A percentile compares a stretch with the other conserved stretches of the same genome.
phyloP scores from a whole-genome alignment of 2,113 vertebrate species.

The Apaloderma vittatum region DNA sequence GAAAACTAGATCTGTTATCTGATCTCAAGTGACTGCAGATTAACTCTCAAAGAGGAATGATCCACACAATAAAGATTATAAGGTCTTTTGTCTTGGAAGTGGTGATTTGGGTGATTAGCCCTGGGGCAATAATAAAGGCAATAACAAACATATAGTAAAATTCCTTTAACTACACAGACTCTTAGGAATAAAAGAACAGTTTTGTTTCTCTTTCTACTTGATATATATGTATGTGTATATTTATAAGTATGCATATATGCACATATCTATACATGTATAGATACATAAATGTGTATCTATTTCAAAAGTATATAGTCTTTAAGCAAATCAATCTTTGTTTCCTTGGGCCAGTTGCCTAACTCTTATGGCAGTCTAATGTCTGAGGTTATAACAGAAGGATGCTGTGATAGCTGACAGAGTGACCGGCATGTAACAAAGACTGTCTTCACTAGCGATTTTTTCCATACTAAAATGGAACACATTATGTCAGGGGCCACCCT shows the following conservation, averaged over 20 bases:
- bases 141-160: neutral
- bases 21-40: neutral
- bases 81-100: neutral
- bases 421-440: constrained; percentile 9
- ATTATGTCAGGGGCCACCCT: constrained; percentile 77
- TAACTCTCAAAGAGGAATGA: neutral
- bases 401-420: neutral
- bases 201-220: neutral
- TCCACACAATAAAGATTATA: neutral
- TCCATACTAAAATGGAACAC: constrained; percentile 24
- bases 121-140: neutral
- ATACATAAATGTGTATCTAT: neutral
- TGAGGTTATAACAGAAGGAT: neutral
- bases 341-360: neutral
- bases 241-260: neutral
- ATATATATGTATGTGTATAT: too few relatives aligned
- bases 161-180: neutral
- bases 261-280: too few relatives aligned
- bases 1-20: neutral
- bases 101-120: neutral
- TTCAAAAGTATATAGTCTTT: neutral
- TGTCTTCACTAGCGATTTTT: constrained; percentile 37
- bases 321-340: neutral
- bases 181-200: neutral
- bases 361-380: neutral